phyloP scores from a whole-genome alignment of 2,113 vertebrate genomes.

The Bungarus multicinctus region DNA sequence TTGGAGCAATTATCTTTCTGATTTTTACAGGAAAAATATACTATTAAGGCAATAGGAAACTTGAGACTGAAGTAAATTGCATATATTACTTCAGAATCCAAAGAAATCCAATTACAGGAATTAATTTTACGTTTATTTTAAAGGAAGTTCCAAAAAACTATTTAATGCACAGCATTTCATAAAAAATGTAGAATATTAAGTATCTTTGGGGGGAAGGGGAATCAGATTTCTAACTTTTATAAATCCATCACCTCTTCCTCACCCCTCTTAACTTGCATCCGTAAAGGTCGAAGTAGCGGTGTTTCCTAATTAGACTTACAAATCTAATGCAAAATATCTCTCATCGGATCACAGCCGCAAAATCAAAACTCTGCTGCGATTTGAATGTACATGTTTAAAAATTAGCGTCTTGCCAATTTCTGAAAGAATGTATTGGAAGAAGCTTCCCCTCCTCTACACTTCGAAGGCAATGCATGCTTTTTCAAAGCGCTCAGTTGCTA shows the following conservation, averaged over 20 bases:
- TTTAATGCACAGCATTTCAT: background rate
- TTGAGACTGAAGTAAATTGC: conserved; percentile 37
- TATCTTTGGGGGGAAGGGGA: background rate
- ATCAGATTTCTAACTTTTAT: background rate
- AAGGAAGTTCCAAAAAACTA: background rate
- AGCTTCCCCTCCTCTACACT: background rate
- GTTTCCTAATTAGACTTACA: conserved; percentile 42
- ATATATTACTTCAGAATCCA: conserved; percentile 34
- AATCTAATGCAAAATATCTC: conserved; percentile 37
- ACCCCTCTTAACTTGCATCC: background rate
- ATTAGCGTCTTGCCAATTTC: background rate
- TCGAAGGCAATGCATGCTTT: background rate
- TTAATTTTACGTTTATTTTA: background rate
- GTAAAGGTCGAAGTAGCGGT: conserved; percentile 36
- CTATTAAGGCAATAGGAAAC: conserved; percentile 24
- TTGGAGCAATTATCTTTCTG: conserved; percentile 46
- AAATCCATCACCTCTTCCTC: conserved; percentile 21
- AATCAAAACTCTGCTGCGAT: background rate
- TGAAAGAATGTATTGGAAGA: background rate
- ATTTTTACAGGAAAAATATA: conserved; percentile 45
- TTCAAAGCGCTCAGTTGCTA: background rate
- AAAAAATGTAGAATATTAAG: background rate
- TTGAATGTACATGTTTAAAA: background rate
- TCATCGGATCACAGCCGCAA: background rate
- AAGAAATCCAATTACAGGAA: background rate